Base-by-base conservation (phyloP, 2,888 invertebrate species). In the Chloromyia formosa region DNA sequence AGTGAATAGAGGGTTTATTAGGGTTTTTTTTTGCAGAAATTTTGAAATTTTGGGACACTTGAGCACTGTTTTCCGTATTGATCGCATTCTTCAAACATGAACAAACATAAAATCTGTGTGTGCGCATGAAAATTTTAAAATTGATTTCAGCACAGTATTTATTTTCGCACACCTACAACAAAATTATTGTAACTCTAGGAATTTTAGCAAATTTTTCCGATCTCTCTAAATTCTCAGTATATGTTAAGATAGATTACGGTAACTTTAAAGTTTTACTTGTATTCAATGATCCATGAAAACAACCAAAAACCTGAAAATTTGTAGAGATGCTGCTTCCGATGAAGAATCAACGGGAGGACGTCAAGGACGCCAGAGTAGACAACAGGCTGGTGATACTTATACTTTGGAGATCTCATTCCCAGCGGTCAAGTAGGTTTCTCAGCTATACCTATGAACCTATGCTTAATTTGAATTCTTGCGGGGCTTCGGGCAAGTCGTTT, bases 391-490 rank as follows among this genome's bases (percentile, higher is more conserved):
- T 80, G 94, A 95, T 87, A 94, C 94, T 81, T 96, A 96, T 89
- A 92, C 90, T 88, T 90, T 96, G 86, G 93, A 94, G 88, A 93
- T 96, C 86, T 91, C 94, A 84, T 95, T 95, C 91, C 95, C 95
- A 84, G 92, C 95, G 83, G 89, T 94, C 88, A 95, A 94, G 95
- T 95, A 92, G 93, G 90, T 90, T 81, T 76, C 58, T 53, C 54
- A 40, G 56, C 56, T 56, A 22, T 20, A 56, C 49, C 49, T 49
- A 49, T 49, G 5, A 49, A 10, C 12, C 49, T 49, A 49, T 49
- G 16, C 16, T n/a, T n/a, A 5, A 3, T 49, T 49, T 49, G 49
- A 10, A 10, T 12, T 49, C 3, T 49, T 49, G 49, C 3, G 16
- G 16, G 16, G 49, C 16, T 49, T 3, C 3, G 49, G 49, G 12